Evolutionary conservation across 2,888 invertebrate genomes (phyloP).

Genomic region (Ichneumon xanthorius): DNA sequence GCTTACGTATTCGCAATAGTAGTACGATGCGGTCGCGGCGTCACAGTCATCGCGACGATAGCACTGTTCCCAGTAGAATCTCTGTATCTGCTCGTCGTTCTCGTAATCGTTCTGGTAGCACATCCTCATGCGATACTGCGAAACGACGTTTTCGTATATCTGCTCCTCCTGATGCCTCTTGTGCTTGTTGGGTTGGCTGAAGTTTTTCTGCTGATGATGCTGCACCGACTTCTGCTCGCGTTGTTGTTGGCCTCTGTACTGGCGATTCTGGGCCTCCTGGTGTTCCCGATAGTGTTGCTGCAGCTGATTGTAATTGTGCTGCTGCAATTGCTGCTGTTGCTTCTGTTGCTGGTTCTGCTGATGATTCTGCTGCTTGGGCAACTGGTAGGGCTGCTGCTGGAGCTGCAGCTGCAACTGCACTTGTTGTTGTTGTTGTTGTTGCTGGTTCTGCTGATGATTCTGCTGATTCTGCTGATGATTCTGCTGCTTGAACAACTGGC

Average conservation of each 20-base stretch:
- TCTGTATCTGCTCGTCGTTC: constrained; percentile 84
- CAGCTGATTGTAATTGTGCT: constrained; percentile 69
- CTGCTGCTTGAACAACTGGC: constrained; percentile 56
- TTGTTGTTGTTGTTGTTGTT: constrained; percentile 29
- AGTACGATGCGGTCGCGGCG: constrained; percentile 82
- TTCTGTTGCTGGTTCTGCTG: constrained; percentile 50
- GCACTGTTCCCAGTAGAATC: constrained; percentile 84
- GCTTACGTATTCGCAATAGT: constrained; percentile 84
- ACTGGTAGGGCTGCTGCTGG: constrained; percentile 42
- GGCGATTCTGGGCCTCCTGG: constrained; percentile 65
- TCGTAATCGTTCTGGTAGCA: constrained; percentile 84
- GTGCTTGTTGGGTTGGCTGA: constrained; percentile 60
- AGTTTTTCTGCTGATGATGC: constrained; percentile 57
- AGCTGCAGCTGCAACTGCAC: constrained; percentile 1
- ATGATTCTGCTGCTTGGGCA: constrained; percentile 61
- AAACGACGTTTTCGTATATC: constrained; percentile 83
- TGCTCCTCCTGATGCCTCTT: constrained; percentile 78
- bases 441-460: constrained; percentile 22
- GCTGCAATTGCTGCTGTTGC: constrained; percentile 60
- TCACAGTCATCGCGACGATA: constrained; percentile 82
- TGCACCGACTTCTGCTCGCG: constrained; percentile 57
- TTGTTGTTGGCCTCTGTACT: constrained; percentile 55
- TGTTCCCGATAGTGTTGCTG: constrained; percentile 66
- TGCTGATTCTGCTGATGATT: constrained; percentile 57
- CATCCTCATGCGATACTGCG: constrained; percentile 84